Conservation (phyloP, 2,888 invertebrate species). For the Portevinia maculata region DNA sequence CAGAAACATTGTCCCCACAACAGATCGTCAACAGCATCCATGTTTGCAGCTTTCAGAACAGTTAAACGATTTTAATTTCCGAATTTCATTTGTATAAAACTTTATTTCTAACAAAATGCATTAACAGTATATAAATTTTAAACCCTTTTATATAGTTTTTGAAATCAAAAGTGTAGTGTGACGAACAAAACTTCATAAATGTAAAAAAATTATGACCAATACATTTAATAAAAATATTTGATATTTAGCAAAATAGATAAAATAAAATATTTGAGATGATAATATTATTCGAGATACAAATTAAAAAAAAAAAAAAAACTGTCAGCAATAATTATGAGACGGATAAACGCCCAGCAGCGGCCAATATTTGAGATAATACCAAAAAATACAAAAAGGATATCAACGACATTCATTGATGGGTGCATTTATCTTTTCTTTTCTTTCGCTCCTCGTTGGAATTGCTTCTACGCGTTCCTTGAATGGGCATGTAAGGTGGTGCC, state of each 20-base stretch:
- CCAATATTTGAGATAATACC: slow-evolving; percentile 18
- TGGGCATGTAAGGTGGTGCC: slow-evolving; percentile 90
- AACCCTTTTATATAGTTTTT: slow-evolving; percentile 31
- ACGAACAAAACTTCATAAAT: not conserved
- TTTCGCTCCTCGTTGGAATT: slow-evolving; percentile 86
- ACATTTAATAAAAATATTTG: slow-evolving; percentile 28
- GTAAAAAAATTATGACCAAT: slow-evolving; percentile 8
- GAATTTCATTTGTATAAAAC: slow-evolving; percentile 51
- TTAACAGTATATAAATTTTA: slow-evolving; percentile 56
- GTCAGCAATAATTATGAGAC: not conserved
- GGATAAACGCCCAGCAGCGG: not conserved
- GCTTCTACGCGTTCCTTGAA: slow-evolving; percentile 89
- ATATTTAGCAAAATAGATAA: slow-evolving; percentile 18
- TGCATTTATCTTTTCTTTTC: slow-evolving; percentile 85
- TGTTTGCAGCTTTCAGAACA: not conserved
- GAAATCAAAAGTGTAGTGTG: slow-evolving; percentile 8
- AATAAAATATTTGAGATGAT: slow-evolving; percentile 10
- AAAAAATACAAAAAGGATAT: not conserved
- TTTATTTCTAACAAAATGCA: slow-evolving; percentile 58
- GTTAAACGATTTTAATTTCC: not conserved
- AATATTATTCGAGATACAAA: slow-evolving; percentile 13
- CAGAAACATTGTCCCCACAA: not conserved
- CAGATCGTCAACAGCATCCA: not conserved
- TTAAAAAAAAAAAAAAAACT: no score
- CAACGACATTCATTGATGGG: slow-evolving; percentile 84